These are phyloP conservation scores for Hoplias malabaricus DNA, from an alignment of 2,113 vertebrate genomes.

Conservation along the genomic window DNA sequence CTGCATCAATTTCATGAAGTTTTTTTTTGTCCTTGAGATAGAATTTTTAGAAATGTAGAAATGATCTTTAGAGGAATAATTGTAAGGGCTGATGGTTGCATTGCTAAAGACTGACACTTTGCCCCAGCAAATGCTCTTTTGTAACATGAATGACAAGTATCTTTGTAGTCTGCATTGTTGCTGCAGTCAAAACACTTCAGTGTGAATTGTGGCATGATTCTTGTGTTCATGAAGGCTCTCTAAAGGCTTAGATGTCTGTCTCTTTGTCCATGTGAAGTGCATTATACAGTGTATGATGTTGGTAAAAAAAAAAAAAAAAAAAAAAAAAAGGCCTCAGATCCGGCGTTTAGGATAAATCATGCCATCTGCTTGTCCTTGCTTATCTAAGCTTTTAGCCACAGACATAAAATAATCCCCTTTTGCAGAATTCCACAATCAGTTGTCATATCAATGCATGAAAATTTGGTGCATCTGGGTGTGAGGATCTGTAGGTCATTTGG, in stretches of 20 bases:
- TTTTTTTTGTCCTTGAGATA: not conserved
- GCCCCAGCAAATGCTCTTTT: not conserved
- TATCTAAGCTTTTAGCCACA: conserved; percentile 17
- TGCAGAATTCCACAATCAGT: conserved; percentile 45
- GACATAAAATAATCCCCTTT: conserved; percentile 26
- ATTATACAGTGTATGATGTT: not conserved
- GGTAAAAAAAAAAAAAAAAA: no score
- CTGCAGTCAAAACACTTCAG: not conserved
- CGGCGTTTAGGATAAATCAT: conserved; percentile 2
- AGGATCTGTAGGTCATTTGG: not conserved
- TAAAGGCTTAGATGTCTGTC: not conserved
- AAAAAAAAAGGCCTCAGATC: conserved; percentile 4
- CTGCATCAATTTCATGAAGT: not conserved
- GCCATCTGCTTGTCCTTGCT: conserved; percentile 12
- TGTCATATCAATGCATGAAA: not conserved
- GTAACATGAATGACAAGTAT: not conserved
- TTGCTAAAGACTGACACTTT: not conserved
- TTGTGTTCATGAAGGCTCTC: not conserved
- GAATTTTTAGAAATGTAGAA: not conserved
- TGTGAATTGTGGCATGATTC: not conserved
- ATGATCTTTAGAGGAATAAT: not conserved
- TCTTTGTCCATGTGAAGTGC: conserved; percentile 54
- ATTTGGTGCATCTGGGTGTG: not conserved
- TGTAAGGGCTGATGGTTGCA: not conserved
- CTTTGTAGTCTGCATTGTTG: not conserved